These are phyloP conservation scores for Gasterosteus nipponicus DNA, from an alignment of 2,113 vertebrate species.

Conservation along the genomic window DNA sequence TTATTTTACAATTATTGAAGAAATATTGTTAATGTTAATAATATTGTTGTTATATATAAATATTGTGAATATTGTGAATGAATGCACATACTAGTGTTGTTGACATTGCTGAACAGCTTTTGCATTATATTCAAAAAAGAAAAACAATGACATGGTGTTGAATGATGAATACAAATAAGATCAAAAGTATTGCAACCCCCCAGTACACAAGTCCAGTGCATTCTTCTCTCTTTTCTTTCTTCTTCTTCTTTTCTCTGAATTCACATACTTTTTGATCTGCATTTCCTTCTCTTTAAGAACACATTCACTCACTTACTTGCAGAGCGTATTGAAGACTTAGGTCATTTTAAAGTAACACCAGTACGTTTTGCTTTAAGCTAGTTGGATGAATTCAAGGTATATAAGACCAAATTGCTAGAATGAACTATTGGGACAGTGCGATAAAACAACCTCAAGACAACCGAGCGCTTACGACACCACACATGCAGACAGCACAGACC, in stretches of 20 bases:
- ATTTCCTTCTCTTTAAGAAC: neutral
- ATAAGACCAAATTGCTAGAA: conserved; percentile 42
- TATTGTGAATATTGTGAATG: neutral
- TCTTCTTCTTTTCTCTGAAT: neutral
- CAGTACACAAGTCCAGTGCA: neutral
- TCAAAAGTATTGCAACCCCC: neutral
- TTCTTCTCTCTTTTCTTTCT: neutral
- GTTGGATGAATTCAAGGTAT: conserved; percentile 11
- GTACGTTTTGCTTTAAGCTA: neutral
- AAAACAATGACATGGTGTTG: neutral
- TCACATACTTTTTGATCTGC: neutral
- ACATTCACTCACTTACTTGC: neutral
- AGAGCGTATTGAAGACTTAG: neutral
- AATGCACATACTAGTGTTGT: neutral
- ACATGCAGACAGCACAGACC: conserved; percentile 51
- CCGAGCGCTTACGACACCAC: conserved; percentile 42
- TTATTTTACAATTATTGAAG: no score
- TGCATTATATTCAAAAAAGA: neutral
- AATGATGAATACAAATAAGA: neutral
- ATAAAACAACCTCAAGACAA: conserved; percentile 64
- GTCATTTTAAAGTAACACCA: conserved; percentile 2
- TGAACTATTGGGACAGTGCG: conserved; percentile 38
- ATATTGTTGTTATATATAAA: neutral
- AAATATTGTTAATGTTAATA: neutral
- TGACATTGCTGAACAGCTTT: neutral